Conservation (phyloP, 2,113 vertebrate genomes). For the Podiceps cristatus region DNA sequence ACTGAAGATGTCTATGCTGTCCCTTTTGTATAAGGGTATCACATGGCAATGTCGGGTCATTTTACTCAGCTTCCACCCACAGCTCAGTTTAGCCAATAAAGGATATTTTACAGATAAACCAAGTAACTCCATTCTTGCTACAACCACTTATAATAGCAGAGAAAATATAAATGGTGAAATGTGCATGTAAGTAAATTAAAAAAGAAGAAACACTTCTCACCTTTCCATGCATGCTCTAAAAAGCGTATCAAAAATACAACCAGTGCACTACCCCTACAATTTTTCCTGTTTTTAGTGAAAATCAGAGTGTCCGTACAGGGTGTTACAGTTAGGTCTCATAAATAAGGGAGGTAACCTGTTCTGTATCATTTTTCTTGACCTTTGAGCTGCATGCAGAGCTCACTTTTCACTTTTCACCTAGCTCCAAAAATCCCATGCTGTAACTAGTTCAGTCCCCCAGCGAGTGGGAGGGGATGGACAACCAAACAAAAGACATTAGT, state of each 20-base stretch:
- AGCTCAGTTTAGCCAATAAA: not conserved
- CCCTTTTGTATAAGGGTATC: not conserved
- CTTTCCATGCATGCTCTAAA: not conserved
- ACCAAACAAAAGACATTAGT: not conserved
- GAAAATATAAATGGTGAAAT: not conserved
- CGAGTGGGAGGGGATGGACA: not conserved
- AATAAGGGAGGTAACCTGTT: not conserved
- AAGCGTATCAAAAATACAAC: not conserved
- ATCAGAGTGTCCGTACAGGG: not conserved
- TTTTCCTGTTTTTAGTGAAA: not conserved
- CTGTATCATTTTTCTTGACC: not conserved
- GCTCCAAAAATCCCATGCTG: not conserved
- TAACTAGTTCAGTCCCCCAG: not conserved
- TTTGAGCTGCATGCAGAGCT: not conserved
- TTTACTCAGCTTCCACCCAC: not conserved
- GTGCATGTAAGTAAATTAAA: not conserved
- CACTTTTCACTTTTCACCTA: not conserved
- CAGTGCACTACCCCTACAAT: too few species aligned
- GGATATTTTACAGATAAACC: not conserved
- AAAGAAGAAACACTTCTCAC: not conserved
- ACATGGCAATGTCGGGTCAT: rapidly evolving
- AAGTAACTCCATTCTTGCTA: not conserved
- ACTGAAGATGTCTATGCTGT: not conserved
- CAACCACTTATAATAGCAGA: not conserved
- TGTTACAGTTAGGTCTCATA: not conserved